Evolutionary conservation across 2,113 vertebrate genomes (phyloP).

Genomic region (Polypterus bichir): DNA sequence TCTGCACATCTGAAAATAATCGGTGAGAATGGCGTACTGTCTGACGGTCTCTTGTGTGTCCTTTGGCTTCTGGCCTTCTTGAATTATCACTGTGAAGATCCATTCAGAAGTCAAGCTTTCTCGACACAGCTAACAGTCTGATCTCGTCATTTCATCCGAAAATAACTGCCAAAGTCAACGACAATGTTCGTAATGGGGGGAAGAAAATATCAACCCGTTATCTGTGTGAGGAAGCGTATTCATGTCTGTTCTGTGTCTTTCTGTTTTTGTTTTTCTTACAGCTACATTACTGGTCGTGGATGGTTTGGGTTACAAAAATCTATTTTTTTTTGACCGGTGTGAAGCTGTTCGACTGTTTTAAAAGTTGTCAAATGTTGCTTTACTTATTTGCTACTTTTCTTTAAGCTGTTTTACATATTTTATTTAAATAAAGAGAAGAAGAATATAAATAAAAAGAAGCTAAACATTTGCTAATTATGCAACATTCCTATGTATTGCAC

Average conservation of each 20-base stretch:
- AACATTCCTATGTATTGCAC: constrained; percentile 92
- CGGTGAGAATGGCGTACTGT: too few relatives aligned
- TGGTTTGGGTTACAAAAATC: constrained; percentile 45
- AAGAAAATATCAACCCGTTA: constrained; percentile 52
- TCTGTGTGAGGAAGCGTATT: constrained; percentile 46
- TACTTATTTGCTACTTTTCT: constrained; percentile 62
- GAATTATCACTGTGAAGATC: constrained; percentile 97
- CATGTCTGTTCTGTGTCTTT: too few relatives aligned
- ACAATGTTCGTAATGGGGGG: constrained; percentile 48
- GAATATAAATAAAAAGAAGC: constrained; percentile 29
- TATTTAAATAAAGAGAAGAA: constrained; percentile 50
- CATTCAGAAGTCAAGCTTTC: constrained; percentile 73
- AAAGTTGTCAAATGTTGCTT: constrained; percentile 63
- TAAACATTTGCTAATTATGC: constrained; percentile 87
- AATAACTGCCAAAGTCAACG: constrained; percentile 76
- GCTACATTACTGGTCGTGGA: constrained; percentile 43
- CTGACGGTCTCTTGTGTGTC: constrained; percentile 10
- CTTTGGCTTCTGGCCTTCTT: constrained; percentile 72
- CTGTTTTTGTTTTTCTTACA: constrained; percentile 40
- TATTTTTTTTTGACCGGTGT: constrained; percentile 43
- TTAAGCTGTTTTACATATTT: constrained; percentile 64
- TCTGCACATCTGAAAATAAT: too few relatives aligned
- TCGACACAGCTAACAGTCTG: constrained; percentile 64
- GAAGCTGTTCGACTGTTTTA: constrained; percentile 48
- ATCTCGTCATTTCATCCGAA: constrained; percentile 68